These are phyloP conservation scores for Hypomecis atomaria DNA, from an alignment of 2,888 invertebrate species.

Conservation along the genomic window DNA sequence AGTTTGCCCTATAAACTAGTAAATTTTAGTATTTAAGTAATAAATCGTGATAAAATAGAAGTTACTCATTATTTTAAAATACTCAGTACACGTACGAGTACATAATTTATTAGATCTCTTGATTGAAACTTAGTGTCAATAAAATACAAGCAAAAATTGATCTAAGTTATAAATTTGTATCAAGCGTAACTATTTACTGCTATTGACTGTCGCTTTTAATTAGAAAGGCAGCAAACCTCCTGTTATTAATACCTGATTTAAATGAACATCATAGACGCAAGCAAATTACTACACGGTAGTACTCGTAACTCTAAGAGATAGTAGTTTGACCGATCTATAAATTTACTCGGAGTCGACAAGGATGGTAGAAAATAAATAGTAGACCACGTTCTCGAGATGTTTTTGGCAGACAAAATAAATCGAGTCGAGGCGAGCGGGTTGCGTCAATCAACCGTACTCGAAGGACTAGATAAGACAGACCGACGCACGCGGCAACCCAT, in stretches of 20 bases:
- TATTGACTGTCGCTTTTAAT: constrained; percentile 58
- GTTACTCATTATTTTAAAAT: too few relatives aligned
- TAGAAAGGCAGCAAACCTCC: constrained; percentile 40
- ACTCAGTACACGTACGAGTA: too few relatives aligned
- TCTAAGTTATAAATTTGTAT: constrained; percentile 52
- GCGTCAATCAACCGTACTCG: constrained; percentile 67
- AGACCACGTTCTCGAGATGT: constrained; percentile 48
- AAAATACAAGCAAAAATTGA: background rate
- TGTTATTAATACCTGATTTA: constrained; percentile 25
- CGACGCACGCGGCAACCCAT: constrained; percentile 72
- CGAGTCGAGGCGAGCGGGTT: constrained; percentile 53
- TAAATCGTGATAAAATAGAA: too few relatives aligned
- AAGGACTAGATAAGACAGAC: constrained; percentile 70
- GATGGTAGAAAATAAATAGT: constrained; percentile 18
- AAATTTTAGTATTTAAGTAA: too few relatives aligned
- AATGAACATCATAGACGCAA: constrained; percentile 28
- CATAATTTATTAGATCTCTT: too few relatives aligned
- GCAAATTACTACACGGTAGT: constrained; percentile 25
- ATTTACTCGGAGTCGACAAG: background rate
- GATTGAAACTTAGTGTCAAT: too few relatives aligned
- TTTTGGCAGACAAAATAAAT: constrained; percentile 62
- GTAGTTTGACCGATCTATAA: constrained; percentile 16
- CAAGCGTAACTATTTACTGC: constrained; percentile 49
- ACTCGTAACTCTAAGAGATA: constrained; percentile 25
- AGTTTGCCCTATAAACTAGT: too few relatives aligned